Evolutionary conservation across 2,888 invertebrate genomes (phyloP).

Genomic region (Cepaea hortensis): DNA sequence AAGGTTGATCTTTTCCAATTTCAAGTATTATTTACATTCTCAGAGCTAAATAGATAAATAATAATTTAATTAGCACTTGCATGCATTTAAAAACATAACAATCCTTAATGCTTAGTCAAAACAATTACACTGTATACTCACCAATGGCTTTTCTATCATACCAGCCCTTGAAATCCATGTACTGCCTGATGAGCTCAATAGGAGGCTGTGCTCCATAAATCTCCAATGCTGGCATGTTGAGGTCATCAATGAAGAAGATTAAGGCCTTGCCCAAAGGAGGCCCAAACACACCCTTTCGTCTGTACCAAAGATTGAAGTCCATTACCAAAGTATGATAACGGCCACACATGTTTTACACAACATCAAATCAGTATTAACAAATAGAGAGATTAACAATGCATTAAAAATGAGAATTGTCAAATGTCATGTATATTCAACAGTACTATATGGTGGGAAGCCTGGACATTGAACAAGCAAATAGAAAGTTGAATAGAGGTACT

Average conservation of each 20-base stretch:
- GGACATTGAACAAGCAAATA: too few species aligned
- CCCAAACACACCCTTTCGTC: slow-evolving; percentile 79
- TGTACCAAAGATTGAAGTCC: slow-evolving; percentile 66
- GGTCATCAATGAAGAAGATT: slow-evolving; percentile 77
- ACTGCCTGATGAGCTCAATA: slow-evolving; percentile 76
- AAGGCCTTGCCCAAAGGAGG: slow-evolving; percentile 76
- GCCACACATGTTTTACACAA: not conserved
- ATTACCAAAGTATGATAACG: not conserved
- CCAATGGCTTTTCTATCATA: slow-evolving; percentile 87
- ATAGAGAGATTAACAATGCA: too few species aligned
- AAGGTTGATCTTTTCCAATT: not conserved
- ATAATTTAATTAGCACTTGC: not conserved
- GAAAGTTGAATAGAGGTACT: too few species aligned
- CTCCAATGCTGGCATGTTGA: slow-evolving; percentile 77
- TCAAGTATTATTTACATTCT: not conserved
- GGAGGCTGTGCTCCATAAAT: slow-evolving; percentile 77
- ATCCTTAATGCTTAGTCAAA: not conserved
- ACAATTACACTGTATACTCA: not conserved
- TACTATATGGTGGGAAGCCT: too few species aligned
- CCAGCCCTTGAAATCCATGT: slow-evolving; percentile 80
- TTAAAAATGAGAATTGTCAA: too few species aligned
- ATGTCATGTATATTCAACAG: too few species aligned
- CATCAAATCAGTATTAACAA: too few species aligned
- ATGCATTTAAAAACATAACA: not conserved
- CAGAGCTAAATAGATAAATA: not conserved